Conservation (phyloP, 2,797 vertebrate genomes). For the Myripristis murdjan region DNA sequence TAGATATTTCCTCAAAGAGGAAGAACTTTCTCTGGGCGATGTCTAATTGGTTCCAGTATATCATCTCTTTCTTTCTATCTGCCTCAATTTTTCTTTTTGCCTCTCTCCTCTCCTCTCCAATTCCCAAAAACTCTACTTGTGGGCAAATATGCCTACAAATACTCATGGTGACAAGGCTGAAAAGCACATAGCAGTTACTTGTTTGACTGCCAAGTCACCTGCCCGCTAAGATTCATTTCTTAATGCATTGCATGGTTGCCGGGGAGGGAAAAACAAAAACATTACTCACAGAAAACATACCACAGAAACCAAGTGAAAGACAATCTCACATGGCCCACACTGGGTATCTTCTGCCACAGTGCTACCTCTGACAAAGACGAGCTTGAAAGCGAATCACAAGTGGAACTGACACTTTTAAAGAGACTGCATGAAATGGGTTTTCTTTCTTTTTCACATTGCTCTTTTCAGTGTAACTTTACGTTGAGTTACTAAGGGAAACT, state of each 20-base stretch:
- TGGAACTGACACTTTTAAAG: not conserved
- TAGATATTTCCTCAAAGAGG: conserved; percentile 69
- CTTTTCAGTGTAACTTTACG: conserved; percentile 4
- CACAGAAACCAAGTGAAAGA: not conserved
- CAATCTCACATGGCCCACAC: not conserved
- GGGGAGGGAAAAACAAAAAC: conserved; percentile 25
- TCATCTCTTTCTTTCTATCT: conserved; percentile 66
- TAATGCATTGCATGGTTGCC: conserved; percentile 24
- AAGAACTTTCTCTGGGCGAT: conserved; percentile 74
- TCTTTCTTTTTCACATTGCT: not conserved
- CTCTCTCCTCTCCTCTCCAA: conserved; percentile 6
- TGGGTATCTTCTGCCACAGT: not conserved
- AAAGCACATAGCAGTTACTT: conserved; percentile 51
- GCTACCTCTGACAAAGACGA: conserved; percentile 1
- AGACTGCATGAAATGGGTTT: not conserved
- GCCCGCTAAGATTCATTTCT: conserved; percentile 25
- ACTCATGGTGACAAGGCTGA: conserved; percentile 50
- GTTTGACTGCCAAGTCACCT: conserved; percentile 66
- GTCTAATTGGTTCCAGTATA: conserved; percentile 85
- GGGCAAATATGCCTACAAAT: conserved; percentile 47
- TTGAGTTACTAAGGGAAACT: not conserved
- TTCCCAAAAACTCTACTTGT: conserved; percentile 47
- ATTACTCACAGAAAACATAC: conserved; percentile 9
- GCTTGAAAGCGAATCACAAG: not conserved
- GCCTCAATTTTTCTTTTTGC: conserved; percentile 49